Evolutionary conservation across 2,797 vertebrate species (phyloP).

Genomic region (Florisuga fusca): DNA sequence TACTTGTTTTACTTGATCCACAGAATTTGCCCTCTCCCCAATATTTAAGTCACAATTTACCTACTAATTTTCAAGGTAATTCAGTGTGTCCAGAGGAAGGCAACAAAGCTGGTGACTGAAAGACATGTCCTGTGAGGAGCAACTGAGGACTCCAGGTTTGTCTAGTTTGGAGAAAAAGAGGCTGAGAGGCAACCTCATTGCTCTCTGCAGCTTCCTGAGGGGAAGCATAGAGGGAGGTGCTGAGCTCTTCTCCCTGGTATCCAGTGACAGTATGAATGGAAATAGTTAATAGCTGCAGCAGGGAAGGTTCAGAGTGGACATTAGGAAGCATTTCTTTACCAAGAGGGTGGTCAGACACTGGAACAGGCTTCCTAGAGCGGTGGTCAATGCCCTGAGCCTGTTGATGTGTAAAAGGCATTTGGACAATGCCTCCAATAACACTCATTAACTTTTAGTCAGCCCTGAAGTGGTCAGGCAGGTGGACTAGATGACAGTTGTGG

Average conservation of each 20-base stretch:
- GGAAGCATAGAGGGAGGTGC: not conserved
- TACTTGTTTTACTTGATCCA: not conserved
- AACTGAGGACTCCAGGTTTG: not conserved
- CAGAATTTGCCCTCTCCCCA: not conserved
- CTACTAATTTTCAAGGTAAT: not conserved
- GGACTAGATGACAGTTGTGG: not conserved
- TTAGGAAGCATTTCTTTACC: not conserved
- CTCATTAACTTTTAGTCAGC: not conserved
- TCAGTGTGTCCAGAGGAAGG: not conserved
- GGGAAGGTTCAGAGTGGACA: not conserved
- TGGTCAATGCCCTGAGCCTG: not conserved
- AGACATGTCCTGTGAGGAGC: not conserved
- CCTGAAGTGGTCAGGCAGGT: not conserved
- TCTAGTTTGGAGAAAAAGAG: not conserved
- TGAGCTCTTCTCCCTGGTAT: not conserved
- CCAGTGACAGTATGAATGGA: rapidly evolving
- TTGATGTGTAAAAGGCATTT: not conserved
- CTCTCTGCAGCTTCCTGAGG: too few relatives aligned
- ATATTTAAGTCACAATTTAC: not conserved
- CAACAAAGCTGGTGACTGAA: not conserved
- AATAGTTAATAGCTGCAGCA: not conserved
- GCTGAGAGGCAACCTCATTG: rapidly evolving
- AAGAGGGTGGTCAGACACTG: not conserved
- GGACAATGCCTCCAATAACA: not conserved
- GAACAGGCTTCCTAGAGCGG: not conserved